These are phyloP conservation scores for Porites cylindrica DNA, from an alignment of 92 coral and sea anemone species.

Conservation along the genomic window DNA sequence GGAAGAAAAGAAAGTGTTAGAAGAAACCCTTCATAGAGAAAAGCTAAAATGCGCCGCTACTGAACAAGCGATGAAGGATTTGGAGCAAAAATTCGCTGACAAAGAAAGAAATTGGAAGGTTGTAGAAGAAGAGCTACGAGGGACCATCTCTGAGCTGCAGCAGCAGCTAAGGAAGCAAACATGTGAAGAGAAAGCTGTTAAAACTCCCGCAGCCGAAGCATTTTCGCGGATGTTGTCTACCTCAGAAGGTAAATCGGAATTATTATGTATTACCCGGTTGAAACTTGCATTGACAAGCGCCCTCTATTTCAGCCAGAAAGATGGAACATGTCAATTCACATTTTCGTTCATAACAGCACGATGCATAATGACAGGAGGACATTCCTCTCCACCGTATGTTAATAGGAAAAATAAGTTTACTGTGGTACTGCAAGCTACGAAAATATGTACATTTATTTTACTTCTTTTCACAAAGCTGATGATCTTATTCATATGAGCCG, in stretches of 20 bases:
- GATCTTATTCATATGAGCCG: background rate
- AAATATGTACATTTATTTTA: background rate
- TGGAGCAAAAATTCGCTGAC: background rate
- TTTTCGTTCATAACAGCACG: too few species aligned
- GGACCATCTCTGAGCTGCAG: slow-evolving; percentile 7
- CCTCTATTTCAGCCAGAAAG: too few species aligned
- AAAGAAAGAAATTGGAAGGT: slow-evolving; percentile 32
- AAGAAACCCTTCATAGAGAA: slow-evolving; percentile 17
- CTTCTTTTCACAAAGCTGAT: background rate
- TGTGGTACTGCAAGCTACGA: background rate
- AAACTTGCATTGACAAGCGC: too few species aligned
- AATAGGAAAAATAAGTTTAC: too few species aligned
- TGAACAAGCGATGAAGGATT: slow-evolving; percentile 17
- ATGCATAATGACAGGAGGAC: too few species aligned
- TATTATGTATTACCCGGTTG: background rate
- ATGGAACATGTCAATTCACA: too few species aligned
- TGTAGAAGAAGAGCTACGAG: slow-evolving; percentile 24
- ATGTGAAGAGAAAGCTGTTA: background rate
- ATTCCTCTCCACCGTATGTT: too few species aligned
- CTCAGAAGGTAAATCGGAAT: slow-evolving; percentile 19
- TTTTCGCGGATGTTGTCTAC: slow-evolving; percentile 11
- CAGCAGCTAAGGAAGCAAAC: background rate
- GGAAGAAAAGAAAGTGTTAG: slow-evolving; percentile 29
- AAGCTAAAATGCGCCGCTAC: slow-evolving; percentile 13
- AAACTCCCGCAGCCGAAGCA: slow-evolving; percentile 28